Evolutionary conservation across 1,140 invertebrate species (phyloP).

Genomic region (Rhagoletis zephyria): DNA sequence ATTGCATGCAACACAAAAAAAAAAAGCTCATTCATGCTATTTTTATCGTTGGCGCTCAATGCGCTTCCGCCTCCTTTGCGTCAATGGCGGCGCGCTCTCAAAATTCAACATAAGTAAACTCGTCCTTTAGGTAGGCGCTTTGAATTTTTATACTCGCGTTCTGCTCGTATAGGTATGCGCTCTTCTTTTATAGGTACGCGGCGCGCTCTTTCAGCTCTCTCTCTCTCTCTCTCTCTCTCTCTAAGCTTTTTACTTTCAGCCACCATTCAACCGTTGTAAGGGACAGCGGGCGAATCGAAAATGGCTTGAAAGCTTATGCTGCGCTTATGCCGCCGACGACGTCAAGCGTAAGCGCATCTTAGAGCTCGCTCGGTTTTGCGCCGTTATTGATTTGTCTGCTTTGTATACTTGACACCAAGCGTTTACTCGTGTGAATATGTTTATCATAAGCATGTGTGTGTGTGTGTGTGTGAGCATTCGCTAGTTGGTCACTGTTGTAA

Average conservation of each 20-base stretch:
- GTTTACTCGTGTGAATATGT: conserved; percentile 19
- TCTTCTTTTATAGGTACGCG: too few species aligned
- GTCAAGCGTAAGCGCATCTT: conserved; percentile 33
- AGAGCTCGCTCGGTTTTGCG: not conserved
- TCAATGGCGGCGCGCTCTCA: not conserved
- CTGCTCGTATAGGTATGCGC: too few species aligned
- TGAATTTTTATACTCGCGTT: not conserved
- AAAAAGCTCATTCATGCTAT: not conserved
- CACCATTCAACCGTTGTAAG: not conserved
- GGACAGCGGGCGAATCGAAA: not conserved
- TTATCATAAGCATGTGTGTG: not conserved
- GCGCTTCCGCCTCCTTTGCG: not conserved
- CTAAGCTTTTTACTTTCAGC: not conserved
- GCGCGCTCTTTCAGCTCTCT: not conserved
- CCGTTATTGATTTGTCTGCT: conserved; percentile 49
- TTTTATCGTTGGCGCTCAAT: not conserved
- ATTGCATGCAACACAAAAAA: not conserved
- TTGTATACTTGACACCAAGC: conserved; percentile 47
- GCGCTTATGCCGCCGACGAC: conserved; percentile 3
- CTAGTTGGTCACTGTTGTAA: not conserved
- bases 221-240: too few species aligned
- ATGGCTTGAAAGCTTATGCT: conserved; percentile 36
- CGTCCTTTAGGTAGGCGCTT: not conserved
- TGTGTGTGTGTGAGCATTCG: conserved; percentile 7
- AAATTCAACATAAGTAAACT: not conserved